Evolutionary conservation across 2,888 invertebrate species (phyloP), one percentile per base, ranked within the genome.

Genomic region (Polydrusus pterygomalis): DNA sequence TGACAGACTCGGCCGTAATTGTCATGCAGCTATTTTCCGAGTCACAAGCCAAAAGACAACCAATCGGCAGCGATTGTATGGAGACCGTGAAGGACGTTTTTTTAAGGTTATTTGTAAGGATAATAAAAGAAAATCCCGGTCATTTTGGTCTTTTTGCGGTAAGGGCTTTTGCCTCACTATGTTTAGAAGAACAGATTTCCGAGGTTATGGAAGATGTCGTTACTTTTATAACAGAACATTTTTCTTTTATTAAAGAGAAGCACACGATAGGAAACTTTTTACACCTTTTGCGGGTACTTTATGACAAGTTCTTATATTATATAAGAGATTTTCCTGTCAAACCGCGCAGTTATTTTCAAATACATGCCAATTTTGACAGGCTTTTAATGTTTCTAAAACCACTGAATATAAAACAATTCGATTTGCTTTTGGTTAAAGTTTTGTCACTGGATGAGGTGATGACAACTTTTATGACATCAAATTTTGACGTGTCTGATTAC

Each of bases 21-120:
- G 80, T 81, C n/a, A 79, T 83, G 20, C 80, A 81, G 49, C 82
- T 83, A 74, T 83, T 84, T 63, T 80, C 78, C 0, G 83, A 83
- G 70, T 82, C 83, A 0, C 81, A 83, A 67, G 51, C 81, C 0
- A 80, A 78, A 70, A 71, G 76, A 38, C 73, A 70, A 15, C 49
- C 79, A 3, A 81, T 81, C 40, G 18, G 62, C 0, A 67, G 78
- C 13, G 62, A 73, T 25, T 54, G 71, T 25, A 40, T 67, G 0
- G 63, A 77, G 30, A 64, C 74, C 17, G 69, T 73, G 15, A 45
- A 69, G 18, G 73, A 79, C 9, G 54, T 63, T 60, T 82, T 83
- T 77, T 68, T 72, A 34, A 34, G 73, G 13, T 54, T 81, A 40
- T 81, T 84, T 34, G 45, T 77, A 0, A 60, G 76, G 18, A 81